Base-by-base conservation (phyloP, 2,113 vertebrate genomes). In the Amia ocellicauda region DNA sequence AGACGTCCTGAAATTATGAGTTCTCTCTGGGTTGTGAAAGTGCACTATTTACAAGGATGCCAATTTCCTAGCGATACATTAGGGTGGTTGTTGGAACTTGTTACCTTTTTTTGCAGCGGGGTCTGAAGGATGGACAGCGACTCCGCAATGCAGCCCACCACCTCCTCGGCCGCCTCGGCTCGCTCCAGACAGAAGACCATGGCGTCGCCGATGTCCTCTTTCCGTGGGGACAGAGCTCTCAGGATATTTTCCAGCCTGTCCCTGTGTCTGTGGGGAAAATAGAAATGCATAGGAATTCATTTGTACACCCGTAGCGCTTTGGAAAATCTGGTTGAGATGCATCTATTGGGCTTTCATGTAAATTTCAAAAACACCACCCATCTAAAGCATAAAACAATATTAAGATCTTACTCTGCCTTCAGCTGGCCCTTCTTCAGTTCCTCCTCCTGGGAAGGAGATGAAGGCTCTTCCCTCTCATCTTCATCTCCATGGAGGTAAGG, bases 341-440 rank as follows among this genome's bases (percentile, higher is more conserved):
- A 36, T 36, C 43, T 17, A n/a, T 14, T 47, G 43, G 43, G n/a
- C n/a, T n/a, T n/a, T n/a, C n/a, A n/a, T n/a, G n/a, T n/a, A n/a
- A n/a, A n/a, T n/a, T n/a, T n/a, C n/a, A n/a, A n/a, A n/a, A n/a
- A n/a, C n/a, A n/a, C n/a, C n/a, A n/a, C n/a, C n/a, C n/a, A n/a
- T n/a, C n/a, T n/a, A n/a, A n/a, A n/a, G n/a, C n/a, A n/a, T n/a
- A n/a, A n/a, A n/a, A n/a, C n/a, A n/a, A n/a, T n/a, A n/a, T n/a
- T n/a, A n/a, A n/a, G 10, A 16, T 36, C 85, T 82, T 73, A 91
- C 90, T 88, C 89, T 0, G 85, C 29, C 75, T 86, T 83, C 24
- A 91, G 85, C 69, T 90, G 89, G 3, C 90, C 89, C 74, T 89
- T 91, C 72, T 89, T 91, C 69, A 86, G 77, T 80, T 87, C 86